Evolutionary conservation across 2,797 vertebrate species (phyloP).

Genomic region (Gorsachius magnificus): DNA sequence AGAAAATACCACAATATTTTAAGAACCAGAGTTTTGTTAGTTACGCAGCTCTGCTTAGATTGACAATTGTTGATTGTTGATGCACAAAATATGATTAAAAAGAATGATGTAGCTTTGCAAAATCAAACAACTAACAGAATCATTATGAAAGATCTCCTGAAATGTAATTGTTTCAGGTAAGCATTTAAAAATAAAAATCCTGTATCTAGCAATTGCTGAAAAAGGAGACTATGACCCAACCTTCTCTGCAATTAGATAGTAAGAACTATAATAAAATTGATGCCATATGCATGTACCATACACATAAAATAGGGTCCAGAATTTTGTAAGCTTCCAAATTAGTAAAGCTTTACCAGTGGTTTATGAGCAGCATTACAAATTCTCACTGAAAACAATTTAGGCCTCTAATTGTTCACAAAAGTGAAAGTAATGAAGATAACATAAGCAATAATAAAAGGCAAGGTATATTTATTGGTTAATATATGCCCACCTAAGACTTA

Average conservation of each 20-base stretch:
- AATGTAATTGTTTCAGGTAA: background rate
- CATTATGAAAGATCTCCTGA: background rate
- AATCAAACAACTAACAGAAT: background rate
- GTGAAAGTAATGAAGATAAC: background rate
- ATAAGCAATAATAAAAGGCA: background rate
- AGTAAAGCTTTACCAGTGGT: background rate
- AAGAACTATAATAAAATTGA: background rate
- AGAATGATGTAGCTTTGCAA: accelerated
- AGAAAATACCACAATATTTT: background rate
- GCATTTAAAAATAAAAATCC: background rate
- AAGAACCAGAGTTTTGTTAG: background rate
- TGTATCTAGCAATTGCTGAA: background rate
- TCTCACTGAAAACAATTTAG: background rate
- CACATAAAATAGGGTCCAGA: background rate
- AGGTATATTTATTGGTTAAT: background rate
- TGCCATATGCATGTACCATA: background rate
- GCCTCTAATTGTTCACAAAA: background rate
- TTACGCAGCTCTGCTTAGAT: background rate
- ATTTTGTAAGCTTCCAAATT: background rate
- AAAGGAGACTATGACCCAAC: background rate
- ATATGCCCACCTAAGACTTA: background rate
- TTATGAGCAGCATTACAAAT: background rate
- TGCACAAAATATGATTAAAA: background rate
- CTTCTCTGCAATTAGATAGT: background rate
- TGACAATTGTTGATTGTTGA: background rate